Conservation (phyloP, 2,888 invertebrate genomes). For the Drosophila mercatorum region DNA sequence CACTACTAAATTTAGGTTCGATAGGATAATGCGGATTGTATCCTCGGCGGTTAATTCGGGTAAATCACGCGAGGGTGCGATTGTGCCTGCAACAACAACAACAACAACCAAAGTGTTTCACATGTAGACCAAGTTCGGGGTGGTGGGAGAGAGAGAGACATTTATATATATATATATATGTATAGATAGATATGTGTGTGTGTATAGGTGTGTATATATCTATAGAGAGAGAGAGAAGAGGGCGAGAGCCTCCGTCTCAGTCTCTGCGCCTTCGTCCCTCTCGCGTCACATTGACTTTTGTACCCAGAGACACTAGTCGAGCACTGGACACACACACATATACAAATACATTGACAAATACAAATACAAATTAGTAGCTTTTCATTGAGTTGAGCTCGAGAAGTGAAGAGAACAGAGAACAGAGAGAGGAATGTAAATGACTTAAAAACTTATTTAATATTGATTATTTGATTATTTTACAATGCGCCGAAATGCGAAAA, state of each 20-base stretch:
- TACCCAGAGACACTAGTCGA: slow-evolving; percentile 48
- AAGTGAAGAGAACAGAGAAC: slow-evolving; percentile 39
- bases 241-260: slow-evolving; percentile 12
- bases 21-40: slow-evolving; percentile 94
- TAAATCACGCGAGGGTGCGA: slow-evolving; percentile 95
- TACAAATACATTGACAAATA: slow-evolving; percentile 80
- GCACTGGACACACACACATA: slow-evolving; percentile 62
- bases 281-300: slow-evolving; percentile 60
- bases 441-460: slow-evolving; percentile 50
- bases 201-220: not conserved
- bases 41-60: slow-evolving; percentile 91
- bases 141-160: slow-evolving; percentile 19
- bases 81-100: slow-evolving; percentile 94
- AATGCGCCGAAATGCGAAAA: slow-evolving; percentile 63
- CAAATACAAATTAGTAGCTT: slow-evolving; percentile 57
- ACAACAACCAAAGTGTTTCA: slow-evolving; percentile 70
- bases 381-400: slow-evolving; percentile 47
- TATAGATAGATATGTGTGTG: slow-evolving; percentile 22
- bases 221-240: not conserved
- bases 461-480: slow-evolving; percentile 57
- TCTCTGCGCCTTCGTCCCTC: slow-evolving; percentile 17
- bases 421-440: slow-evolving; percentile 31
- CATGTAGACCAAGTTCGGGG: slow-evolving; percentile 56
- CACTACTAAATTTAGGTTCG: slow-evolving; percentile 96
- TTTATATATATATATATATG: slow-evolving; percentile 27